Conservation (phyloP, 2,113 vertebrate species). For the Bufo bufo region DNA sequence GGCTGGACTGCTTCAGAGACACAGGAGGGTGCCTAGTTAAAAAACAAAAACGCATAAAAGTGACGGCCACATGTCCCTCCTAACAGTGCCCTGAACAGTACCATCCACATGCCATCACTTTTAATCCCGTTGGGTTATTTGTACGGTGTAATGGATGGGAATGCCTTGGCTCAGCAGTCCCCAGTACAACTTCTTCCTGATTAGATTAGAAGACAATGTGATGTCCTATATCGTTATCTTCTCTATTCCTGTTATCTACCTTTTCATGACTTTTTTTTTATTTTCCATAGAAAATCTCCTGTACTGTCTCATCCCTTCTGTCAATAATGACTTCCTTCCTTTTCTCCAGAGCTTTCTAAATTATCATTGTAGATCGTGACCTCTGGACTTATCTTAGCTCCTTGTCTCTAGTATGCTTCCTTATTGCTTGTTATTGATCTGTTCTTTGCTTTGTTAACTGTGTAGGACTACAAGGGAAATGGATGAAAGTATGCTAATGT, state of each 20-base stretch:
- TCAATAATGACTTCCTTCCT: conserved; percentile 19
- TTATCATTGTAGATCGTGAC: conserved; percentile 8
- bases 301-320: conserved; percentile 1
- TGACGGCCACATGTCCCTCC: not conserved
- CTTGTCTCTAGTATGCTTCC: not conserved
- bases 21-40: too few relatives aligned
- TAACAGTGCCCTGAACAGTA: not conserved
- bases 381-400: not conserved
- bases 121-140: too few relatives aligned
- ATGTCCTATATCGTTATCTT: not conserved
- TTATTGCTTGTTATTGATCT: conserved; percentile 4
- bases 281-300: not conserved
- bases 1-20: too few relatives aligned
- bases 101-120: not conserved
- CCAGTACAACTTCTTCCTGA: not conserved
- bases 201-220: not conserved
- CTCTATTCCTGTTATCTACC: not conserved
- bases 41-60: too few relatives aligned
- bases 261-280: not conserved
- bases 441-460: not conserved
- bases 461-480: not conserved
- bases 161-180: not conserved
- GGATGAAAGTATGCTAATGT: too few relatives aligned
- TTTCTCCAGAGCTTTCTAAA: not conserved
- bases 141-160: not conserved